Base-by-base conservation (phyloP, 2,888 invertebrate genomes). In the Callyntrura guangdongensis region DNA sequence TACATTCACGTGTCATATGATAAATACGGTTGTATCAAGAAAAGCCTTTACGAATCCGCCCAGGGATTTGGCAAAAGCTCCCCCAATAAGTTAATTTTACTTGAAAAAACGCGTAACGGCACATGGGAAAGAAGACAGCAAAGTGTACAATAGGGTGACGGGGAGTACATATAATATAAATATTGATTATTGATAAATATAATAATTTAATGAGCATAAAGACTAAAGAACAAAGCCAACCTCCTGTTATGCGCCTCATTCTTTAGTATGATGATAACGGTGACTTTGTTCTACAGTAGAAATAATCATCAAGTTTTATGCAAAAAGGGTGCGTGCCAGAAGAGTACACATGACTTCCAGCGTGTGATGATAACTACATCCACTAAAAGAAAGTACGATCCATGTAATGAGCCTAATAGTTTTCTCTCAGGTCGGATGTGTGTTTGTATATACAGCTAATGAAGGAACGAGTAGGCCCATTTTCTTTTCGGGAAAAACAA, bases 41-140 rank as follows among this genome's bases (percentile, higher is more conserved):
- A 0, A 14, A 36, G 69, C 36, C 36, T 8, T 69, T 6, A 5
- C 69, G 2, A 27, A 69, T 0, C 14, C 53, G 25, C 77, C 49
- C 8, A 11, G 36, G 25, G 9, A 77, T 77, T 77, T 53, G 25
- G 53, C 49, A n/a, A 72, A 74, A 74, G 17, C 14, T 77, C 25
- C 25, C 25, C 27, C 25, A 53, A 53, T 77, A 77, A 56, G 56
- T 56, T 77, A 22, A 77, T 77, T 77, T 77, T 53, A 22, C 11
- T 53, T 77, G 56, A 77, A 53, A 77, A 25, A 25, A 25, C 25
- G 45, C 56, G 25, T 5, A 1, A 53, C 17, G 53, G 22, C 1
- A 72, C 5, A 22, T 14, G 47, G 72, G n/a, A 47, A 17, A 20
- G 22, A 20, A 6, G 11, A 45, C 1, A 20, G 6, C 36, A 72